Evolutionary conservation across 1,140 invertebrate species (phyloP).

Genomic region (Drosophila truncata): DNA sequence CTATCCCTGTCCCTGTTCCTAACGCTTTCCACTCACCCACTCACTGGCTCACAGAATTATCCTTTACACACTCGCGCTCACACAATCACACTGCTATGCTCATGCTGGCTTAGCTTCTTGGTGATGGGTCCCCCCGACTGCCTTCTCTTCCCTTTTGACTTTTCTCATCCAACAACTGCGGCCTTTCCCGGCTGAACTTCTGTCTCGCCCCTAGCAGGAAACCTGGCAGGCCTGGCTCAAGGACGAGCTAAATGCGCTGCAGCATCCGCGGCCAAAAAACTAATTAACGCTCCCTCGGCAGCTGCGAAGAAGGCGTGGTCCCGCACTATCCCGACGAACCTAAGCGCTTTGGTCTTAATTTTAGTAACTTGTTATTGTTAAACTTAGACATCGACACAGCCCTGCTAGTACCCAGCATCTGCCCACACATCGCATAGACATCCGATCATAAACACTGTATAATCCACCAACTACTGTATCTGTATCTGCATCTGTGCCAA

Average conservation of each 20-base stretch:
- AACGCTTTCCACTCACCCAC: slow-evolving; percentile 8
- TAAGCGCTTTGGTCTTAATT: slow-evolving; percentile 70
- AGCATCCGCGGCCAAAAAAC: slow-evolving; percentile 74
- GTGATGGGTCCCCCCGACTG: slow-evolving; percentile 61
- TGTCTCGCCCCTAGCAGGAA: slow-evolving; percentile 70
- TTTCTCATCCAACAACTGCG: slow-evolving; percentile 41
- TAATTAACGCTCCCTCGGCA: slow-evolving; percentile 49
- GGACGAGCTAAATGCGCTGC: slow-evolving; percentile 78
- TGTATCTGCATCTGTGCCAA: slow-evolving; percentile 68
- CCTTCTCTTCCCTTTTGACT: slow-evolving; percentile 7
- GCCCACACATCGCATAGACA: slow-evolving; percentile 38
- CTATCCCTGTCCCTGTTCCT: slow-evolving; percentile 32
- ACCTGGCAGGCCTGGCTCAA: slow-evolving; percentile 81
- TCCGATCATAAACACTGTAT: slow-evolving; percentile 44
- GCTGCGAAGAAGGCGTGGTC: slow-evolving; percentile 36
- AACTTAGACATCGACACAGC: slow-evolving; percentile 59
- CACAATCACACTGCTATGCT: slow-evolving; percentile 14
- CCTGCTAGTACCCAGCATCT: not conserved
- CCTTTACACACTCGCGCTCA: slow-evolving; percentile 10
- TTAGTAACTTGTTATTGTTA: slow-evolving; percentile 83
- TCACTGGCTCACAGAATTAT: slow-evolving; percentile 20
- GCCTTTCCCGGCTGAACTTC: slow-evolving; percentile 46
- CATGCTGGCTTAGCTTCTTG: slow-evolving; percentile 55
- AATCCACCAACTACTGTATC: slow-evolving; percentile 32
- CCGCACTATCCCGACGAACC: slow-evolving; percentile 55